phyloP scores from a whole-genome alignment of 2,113 vertebrate species.

The Tachysurus vachellii region DNA sequence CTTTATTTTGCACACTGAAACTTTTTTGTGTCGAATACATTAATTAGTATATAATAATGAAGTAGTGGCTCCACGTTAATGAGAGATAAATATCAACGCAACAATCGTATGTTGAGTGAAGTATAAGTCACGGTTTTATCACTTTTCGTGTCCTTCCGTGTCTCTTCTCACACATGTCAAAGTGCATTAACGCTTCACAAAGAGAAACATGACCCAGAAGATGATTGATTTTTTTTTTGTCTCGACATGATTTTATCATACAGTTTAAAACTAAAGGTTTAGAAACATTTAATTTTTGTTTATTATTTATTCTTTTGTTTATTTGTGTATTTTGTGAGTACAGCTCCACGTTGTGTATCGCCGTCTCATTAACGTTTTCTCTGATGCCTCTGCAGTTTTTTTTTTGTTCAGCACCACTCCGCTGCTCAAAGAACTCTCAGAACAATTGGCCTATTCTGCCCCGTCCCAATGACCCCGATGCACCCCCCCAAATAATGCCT shows the following conservation, averaged over 20 bases:
- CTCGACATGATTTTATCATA: neutral
- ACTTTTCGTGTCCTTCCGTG: neutral
- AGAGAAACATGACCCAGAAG: neutral
- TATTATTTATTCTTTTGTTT: neutral
- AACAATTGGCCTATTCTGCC: constrained; percentile 78
- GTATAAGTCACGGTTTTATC: neutral
- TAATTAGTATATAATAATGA: neutral
- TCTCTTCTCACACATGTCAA: neutral
- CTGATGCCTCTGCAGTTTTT: constrained; percentile 66
- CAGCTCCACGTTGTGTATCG: neutral
- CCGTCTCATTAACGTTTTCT: constrained; percentile 37
- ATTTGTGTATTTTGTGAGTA: neutral
- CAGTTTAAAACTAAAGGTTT: neutral
- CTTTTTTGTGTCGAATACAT: neutral
- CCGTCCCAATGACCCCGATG: constrained; percentile 54
- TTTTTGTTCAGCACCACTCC: constrained; percentile 56
- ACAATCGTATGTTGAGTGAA: neutral
- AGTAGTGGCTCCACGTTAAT: neutral
- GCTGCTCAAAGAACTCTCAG: constrained; percentile 68
- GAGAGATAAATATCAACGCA: neutral
- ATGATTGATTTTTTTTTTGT: neutral
- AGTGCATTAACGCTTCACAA: neutral
- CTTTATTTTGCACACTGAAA: neutral
- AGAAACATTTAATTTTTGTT: neutral
- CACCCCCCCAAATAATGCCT: constrained; percentile 50